Evolutionary conservation across 2,888 invertebrate species (phyloP), one percentile per base, ranked within the genome.

Genomic region (Lumbricus terrestris): DNA sequence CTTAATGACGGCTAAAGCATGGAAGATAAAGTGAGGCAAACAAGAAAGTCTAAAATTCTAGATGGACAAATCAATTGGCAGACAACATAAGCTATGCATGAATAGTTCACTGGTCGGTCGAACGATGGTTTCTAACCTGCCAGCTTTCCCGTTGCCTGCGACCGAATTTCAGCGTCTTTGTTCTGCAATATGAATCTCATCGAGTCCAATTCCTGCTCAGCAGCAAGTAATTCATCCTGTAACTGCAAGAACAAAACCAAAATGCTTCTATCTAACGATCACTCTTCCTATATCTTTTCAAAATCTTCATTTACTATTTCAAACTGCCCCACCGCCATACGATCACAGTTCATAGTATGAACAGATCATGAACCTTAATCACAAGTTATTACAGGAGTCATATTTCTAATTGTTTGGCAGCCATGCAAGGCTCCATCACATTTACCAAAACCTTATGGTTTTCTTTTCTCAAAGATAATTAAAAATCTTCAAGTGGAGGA

Each of bases 81-180:
- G 29, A 54, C 54, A 5, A 0, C 29, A 69, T n/a, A n/a, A n/a
- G n/a, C n/a, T n/a, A n/a, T n/a, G n/a, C n/a, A n/a, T n/a, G n/a
- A n/a, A n/a, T n/a, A n/a, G n/a, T n/a, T n/a, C n/a, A n/a, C n/a
- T n/a, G n/a, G n/a, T n/a, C 11, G 69, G 69, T 69, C 13, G n/a
- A n/a, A 29, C 13, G 29, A 69, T 11, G 20, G 20, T 69, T 85
- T 23, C 85, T 85, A 23, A 85, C 85, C 37, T 37, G 85, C 34
- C 85, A 85, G n/a, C 8, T 85, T 85, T 11, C 85, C 85, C 8
- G 85, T 85, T 37, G 85, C 85, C 85, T 85, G 85, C 11, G 85
- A 85, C 37, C 85, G 85, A 85, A 85, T 85, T 37, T 85, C 35
- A 37, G 85, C 85, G 35, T 85, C 85, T 23, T 85, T 85, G 85